Conservation (phyloP, 2,113 vertebrate species). For the Pionites leucogaster region DNA sequence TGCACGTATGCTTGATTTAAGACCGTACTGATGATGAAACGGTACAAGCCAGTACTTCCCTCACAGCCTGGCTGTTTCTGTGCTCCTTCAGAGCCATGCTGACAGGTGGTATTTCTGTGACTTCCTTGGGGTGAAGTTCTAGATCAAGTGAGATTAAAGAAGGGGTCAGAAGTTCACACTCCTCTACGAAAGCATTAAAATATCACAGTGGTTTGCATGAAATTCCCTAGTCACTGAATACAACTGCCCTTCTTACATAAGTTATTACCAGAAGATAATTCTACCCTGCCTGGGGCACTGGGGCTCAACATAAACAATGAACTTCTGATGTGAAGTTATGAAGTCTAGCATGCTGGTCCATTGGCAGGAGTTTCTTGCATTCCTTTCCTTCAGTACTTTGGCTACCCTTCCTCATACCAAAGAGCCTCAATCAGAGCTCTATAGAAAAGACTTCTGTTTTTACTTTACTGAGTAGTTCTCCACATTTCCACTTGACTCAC, state of each 20-base stretch:
- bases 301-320: neutral
- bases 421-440: neutral
- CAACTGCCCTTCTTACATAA: neutral
- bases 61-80: neutral
- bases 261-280: neutral
- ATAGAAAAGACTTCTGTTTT: neutral
- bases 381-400: neutral
- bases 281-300: neutral
- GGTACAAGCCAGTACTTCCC: neutral
- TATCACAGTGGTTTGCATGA: neutral
- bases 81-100: neutral
- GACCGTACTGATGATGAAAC: neutral
- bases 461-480: neutral
- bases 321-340: neutral
- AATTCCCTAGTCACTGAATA: neutral
- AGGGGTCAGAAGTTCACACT: slow-evolving; percentile 13
- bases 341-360: neutral
- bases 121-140: neutral
- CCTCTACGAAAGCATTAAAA: neutral
- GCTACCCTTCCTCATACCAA: neutral
- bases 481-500: neutral
- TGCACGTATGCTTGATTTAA: neutral
- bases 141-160: slow-evolving; percentile 10
- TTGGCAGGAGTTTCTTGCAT: neutral
- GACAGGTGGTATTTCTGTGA: slow-evolving; percentile 1